Base-by-base conservation (phyloP, 1,140 invertebrate species). In the Aphelinus atriplicis region DNA sequence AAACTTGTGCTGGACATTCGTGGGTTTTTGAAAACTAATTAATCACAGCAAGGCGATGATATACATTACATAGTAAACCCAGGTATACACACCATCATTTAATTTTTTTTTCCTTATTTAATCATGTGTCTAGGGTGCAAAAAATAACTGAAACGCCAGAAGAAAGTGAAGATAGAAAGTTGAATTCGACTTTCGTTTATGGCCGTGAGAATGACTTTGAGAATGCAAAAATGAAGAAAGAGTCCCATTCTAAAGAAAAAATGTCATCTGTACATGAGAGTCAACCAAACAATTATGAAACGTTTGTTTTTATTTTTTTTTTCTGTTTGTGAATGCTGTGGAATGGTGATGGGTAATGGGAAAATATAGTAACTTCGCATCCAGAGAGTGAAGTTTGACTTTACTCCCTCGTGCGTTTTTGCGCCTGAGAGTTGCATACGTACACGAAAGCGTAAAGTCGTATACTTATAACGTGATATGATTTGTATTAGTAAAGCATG, bases 261-360 rank as follows among this genome's bases (percentile, higher is more conserved):
- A 10, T 56, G 60, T 66, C 68, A 58, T 67, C 63, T 46, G 10
- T 48, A 65, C 47, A 64, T 66, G 51, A 62, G 64, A 72, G n/a
- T 67, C 69, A 67, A 2, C 43, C 56, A 51, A 76, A 42, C 42
- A 58, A 69, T 51, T n/a, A 66, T 74, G 68, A 74, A 73, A 78
- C 66, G 80, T 81, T 78, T 78, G 77, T 80, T 78, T 46, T 61
- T 76, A 7, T 75, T 50, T 58, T 78, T 53, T 65, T 7, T 62
- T 65, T 77, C 64, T 71, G 9, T 74, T 70, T 72, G 9, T 61
- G 60, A 65, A 45, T 47, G 9, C 9, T 64, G 10, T 67, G 10
- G 26, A 51, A 6, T 73, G 75, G 71, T 76, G 69, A 62, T 68
- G 67, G 72, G 67, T 47, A 56, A 26, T 64, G 50, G 43, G 26